Percentiles rank a stretch among this genome's conserved stretches.
Conservation (phyloP, 2,888 invertebrate species). For the Electrophaes corylata region DNA sequence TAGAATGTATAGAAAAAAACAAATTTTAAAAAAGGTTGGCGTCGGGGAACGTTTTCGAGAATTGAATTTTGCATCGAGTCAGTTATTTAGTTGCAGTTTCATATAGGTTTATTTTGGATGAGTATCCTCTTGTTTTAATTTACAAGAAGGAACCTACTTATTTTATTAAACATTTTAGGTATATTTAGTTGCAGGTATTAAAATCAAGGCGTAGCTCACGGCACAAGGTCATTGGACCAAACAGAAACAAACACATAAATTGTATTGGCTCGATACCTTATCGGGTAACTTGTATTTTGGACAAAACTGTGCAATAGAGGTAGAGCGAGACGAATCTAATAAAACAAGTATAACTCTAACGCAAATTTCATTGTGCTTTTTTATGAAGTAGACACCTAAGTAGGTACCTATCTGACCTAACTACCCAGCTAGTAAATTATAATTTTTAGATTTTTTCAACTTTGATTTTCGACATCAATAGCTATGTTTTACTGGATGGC, state of each 20-base stretch:
- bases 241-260: conserved; percentile 46
- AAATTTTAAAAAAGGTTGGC: too few relatives aligned
- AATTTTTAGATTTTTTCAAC: too few relatives aligned
- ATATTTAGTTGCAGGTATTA: not conserved
- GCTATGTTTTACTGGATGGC: not conserved
- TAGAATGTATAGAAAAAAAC: too few relatives aligned
- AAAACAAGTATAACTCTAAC: not conserved
- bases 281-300: conserved; percentile 56
- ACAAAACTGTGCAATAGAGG: conserved; percentile 23
- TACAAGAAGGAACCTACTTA: too few relatives aligned
- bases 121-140: too few relatives aligned
- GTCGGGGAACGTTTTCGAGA: too few relatives aligned
- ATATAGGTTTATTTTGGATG: too few relatives aligned
- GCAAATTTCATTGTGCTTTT: not conserved
- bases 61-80: too few relatives aligned
- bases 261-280: conserved; percentile 50
- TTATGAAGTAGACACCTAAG: not conserved
- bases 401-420: too few relatives aligned
- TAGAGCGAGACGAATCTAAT: conserved; percentile 5
- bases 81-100: too few relatives aligned
- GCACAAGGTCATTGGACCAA: conserved; percentile 52
- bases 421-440: not conserved
- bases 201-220: not conserved
- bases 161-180: not conserved
- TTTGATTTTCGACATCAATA: not conserved